A percentile compares a stretch with the other conserved stretches of the same genome.
These are phyloP conservation scores for Hystrix brachyura DNA, from an alignment of 2,113 vertebrate genomes.

Conservation along the genomic window DNA sequence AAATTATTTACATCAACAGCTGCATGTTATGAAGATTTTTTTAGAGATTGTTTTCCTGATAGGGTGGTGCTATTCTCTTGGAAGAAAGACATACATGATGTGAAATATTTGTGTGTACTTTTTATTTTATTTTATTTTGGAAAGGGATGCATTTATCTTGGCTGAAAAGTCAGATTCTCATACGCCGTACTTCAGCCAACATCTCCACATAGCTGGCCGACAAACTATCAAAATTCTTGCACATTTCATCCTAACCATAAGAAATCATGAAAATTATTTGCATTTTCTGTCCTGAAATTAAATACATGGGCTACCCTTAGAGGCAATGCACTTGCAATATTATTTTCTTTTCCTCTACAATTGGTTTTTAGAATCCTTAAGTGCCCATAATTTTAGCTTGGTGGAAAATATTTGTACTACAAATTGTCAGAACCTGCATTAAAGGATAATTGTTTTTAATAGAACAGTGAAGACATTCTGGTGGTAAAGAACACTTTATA, in stretches of 20 bases:
- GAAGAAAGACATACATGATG: neutral
- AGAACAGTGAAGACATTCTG: slow-evolving; percentile 16
- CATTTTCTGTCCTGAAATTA: slow-evolving; percentile 47
- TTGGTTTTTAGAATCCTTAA: slow-evolving; percentile 49
- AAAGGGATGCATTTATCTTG: neutral
- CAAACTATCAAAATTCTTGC: neutral
- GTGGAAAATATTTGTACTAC: slow-evolving; percentile 62
- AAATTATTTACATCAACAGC: neutral
- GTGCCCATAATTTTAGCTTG: slow-evolving; percentile 43
- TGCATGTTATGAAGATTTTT: neutral
- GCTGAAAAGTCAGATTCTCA: neutral
- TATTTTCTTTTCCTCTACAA: slow-evolving; percentile 53
- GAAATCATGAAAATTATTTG: slow-evolving; percentile 15
- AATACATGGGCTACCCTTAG: neutral
- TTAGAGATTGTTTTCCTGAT: neutral
- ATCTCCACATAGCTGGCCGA: neutral
- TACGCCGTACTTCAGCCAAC: neutral
- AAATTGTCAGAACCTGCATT: slow-evolving; percentile 54
- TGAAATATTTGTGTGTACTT: neutral
- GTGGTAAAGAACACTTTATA: slow-evolving; percentile 50
- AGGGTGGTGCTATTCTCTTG: neutral
- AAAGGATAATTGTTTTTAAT: slow-evolving; percentile 68
- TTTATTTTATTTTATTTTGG: neutral
- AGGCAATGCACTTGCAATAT: neutral
- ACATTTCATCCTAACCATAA: slow-evolving; percentile 13